phyloP scores from a whole-genome alignment of 1,140 invertebrate genomes.

The Penaeus japonicus region DNA sequence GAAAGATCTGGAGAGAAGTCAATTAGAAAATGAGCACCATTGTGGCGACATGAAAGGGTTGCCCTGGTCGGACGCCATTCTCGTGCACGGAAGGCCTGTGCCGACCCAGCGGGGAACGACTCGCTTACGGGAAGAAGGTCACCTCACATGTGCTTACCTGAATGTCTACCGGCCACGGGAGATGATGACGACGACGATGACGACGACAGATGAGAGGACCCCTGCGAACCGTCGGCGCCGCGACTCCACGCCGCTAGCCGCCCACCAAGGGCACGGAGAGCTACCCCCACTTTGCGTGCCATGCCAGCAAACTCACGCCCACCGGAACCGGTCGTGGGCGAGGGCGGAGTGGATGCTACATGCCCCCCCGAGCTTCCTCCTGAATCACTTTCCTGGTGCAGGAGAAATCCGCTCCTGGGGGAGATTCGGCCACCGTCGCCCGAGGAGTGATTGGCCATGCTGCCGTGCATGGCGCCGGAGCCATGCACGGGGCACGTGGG shows the following conservation, averaged over 20 bases:
- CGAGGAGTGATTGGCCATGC: not conserved
- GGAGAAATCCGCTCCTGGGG: not conserved
- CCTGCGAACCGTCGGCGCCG: conserved; percentile 28
- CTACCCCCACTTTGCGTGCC: conserved; percentile 45
- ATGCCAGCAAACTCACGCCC: conserved; percentile 22
- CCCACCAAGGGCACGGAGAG: conserved; percentile 35
- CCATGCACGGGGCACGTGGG: conserved; percentile 47
- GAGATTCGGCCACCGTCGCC: conserved; percentile 2
- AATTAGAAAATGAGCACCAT: too few species aligned
- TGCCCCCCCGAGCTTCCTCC: conserved; percentile 37
- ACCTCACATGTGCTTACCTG: conserved; percentile 11
- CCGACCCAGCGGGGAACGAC: too few species aligned
- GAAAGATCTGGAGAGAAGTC: too few species aligned
- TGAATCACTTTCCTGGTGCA: conserved; percentile 31
- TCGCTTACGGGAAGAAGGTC: too few species aligned
- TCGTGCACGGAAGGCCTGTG: too few species aligned
- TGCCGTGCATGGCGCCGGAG: conserved; percentile 26
- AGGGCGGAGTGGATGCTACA: conserved; percentile 26
- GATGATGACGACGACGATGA: conserved; percentile 46
- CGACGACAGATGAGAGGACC: conserved; percentile 29
- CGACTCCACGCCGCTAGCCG: conserved; percentile 45
- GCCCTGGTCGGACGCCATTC: too few species aligned
- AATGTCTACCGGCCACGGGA: conserved; percentile 31
- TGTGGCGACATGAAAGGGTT: too few species aligned
- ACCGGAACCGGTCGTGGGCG: conserved; percentile 10